Conservation (phyloP, 2,888 invertebrate species). For the Drosophila rellima region DNA sequence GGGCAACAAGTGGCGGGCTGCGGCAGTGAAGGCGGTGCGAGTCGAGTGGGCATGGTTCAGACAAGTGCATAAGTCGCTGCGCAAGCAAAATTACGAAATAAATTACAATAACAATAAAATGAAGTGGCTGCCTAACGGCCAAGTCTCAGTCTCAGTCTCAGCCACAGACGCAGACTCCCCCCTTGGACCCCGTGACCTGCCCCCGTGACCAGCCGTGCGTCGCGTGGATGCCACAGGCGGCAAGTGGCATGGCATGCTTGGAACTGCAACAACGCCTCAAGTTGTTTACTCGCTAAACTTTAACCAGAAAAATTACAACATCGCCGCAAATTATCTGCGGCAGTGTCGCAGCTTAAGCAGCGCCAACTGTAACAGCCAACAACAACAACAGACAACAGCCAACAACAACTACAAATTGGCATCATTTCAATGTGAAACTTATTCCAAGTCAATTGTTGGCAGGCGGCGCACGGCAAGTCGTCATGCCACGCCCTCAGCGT, state of each 20-base stretch:
- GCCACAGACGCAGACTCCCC: not conserved
- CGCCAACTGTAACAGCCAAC: constrained; percentile 34
- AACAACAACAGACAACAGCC: constrained; percentile 36
- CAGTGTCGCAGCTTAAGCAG: constrained; percentile 62
- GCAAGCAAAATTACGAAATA: constrained; percentile 57
- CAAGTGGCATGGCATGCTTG: constrained; percentile 24
- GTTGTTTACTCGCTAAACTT: constrained; percentile 63
- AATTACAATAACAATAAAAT: constrained; percentile 70
- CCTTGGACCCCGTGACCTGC: not conserved
- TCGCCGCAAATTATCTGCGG: constrained; percentile 67
- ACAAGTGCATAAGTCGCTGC: constrained; percentile 55
- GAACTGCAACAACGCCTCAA: constrained; percentile 50
- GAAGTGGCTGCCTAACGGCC: constrained; percentile 58
- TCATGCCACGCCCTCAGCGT: constrained; percentile 45
- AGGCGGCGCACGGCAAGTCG: constrained; percentile 56
- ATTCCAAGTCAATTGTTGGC: constrained; percentile 75
- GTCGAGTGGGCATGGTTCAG: constrained; percentile 20
- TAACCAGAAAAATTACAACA: constrained; percentile 63
- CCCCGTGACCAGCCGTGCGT: not conserved
- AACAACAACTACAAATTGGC: constrained; percentile 66
- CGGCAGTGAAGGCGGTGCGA: constrained; percentile 8
- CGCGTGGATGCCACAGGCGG: not conserved
- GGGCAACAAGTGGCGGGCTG: constrained; percentile 53
- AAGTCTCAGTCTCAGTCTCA: constrained; percentile 19
- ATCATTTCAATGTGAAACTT: constrained; percentile 77